Evolutionary conservation across 1,140 invertebrate species (phyloP).

Genomic region (Muscidifurax raptorellus): DNA sequence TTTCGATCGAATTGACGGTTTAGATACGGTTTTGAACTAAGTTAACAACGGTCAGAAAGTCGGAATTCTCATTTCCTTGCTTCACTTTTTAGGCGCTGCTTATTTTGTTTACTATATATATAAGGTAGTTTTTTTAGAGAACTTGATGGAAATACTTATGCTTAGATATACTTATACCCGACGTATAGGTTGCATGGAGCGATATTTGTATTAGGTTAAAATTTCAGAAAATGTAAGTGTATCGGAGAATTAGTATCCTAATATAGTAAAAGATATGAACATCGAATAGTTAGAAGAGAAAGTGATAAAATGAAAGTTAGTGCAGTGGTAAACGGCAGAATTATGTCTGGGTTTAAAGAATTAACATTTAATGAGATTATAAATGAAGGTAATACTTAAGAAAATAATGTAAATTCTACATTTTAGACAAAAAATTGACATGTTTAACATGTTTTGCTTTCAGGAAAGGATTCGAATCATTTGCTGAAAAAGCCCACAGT

Average conservation of each 20-base stretch:
- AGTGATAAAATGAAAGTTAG: no score
- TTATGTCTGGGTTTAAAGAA: constrained; percentile 16
- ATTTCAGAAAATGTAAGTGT: background rate
- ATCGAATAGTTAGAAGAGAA: no score
- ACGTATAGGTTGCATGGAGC: no score
- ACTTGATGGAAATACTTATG: no score
- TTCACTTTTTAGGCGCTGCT: no score
- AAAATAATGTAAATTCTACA: background rate
- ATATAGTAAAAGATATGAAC: no score
- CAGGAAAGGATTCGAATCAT: background rate
- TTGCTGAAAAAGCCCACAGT: background rate
- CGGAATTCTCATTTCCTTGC: no score
- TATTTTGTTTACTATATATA: no score
- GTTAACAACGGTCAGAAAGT: no score
- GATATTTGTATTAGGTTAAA: background rate
- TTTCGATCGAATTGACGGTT: background rate
- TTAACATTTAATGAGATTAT: background rate
- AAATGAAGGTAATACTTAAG: background rate
- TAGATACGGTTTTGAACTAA: background rate
- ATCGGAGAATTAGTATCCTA: no score
- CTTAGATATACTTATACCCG: no score
- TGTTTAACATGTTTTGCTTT: background rate
- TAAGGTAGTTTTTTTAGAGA: no score
- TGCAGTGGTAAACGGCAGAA: background rate
- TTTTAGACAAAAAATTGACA: background rate